These are phyloP conservation scores for Archilochus colubris DNA, from an alignment of 2,113 vertebrate genomes.

Conservation along the genomic window DNA sequence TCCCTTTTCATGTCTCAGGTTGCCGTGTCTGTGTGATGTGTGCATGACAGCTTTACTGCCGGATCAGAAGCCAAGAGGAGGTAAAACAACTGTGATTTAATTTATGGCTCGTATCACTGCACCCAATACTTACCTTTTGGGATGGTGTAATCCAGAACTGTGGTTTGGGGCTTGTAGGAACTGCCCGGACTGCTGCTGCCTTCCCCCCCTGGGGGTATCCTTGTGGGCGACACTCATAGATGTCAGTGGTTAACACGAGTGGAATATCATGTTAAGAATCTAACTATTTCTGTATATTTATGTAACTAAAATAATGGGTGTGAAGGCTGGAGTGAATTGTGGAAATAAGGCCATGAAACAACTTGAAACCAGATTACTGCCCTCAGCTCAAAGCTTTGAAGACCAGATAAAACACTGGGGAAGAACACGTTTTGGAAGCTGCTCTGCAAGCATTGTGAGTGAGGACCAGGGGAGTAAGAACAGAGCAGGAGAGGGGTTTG, in stretches of 20 bases:
- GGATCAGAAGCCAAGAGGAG: background rate
- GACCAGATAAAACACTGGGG: background rate
- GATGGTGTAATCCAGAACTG: slow-evolving; percentile 46
- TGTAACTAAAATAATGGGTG: background rate
- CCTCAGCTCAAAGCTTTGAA: background rate
- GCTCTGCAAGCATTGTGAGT: background rate
- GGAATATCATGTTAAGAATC: slow-evolving; percentile 71
- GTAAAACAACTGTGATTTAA: background rate
- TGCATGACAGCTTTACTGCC: background rate
- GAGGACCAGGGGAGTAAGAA: background rate
- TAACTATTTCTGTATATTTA: background rate
- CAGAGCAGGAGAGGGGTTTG: background rate
- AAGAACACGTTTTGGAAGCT: background rate
- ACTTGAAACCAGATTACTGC: background rate
- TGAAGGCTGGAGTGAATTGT: background rate
- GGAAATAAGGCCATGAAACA: background rate
- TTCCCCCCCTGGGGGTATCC: slow-evolving; percentile 50
- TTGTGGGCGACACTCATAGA: slow-evolving; percentile 65
- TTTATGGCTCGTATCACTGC: background rate
- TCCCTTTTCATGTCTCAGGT: background rate
- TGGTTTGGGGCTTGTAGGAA: slow-evolving; percentile 25
- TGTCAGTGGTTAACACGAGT: slow-evolving; percentile 77
- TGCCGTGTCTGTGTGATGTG: no score
- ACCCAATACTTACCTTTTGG: background rate
- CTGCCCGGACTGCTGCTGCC: slow-evolving; percentile 48